Base-by-base conservation (phyloP, 2,888 invertebrate genomes). In the Eristalinus aeneus region DNA sequence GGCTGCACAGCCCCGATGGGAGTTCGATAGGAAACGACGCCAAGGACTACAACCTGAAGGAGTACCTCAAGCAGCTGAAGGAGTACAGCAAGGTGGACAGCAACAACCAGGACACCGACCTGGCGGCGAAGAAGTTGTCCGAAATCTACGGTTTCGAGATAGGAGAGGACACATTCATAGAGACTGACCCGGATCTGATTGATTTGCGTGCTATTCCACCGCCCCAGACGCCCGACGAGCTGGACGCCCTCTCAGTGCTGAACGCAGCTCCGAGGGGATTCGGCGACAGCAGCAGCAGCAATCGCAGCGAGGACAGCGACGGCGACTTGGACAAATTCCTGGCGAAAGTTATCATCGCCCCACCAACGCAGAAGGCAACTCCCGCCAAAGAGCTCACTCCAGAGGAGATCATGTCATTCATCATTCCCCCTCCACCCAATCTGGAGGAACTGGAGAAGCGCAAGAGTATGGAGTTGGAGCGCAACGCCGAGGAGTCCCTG, bases 191-290 rank as follows among this genome's bases (percentile, higher is more conserved):
- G 56, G 97, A 98, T 94, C 95, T 98, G 90, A 97, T 97, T 92
- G 98, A 97, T 93, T 94, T 97, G 92, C 97, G 97, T 73, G 94
- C 97, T 90, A 95, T 97, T 91, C 97, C 97, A 85, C 97, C 97
- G 23, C 97, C 97, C 0, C 95, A 96, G 90, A 97, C 97, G 22
- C 97, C 97, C 1, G 96, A 97, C 90, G 96, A 96, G 92, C 92
- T 96, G 91, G 96, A 96, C 91, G 94, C 95, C 87, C 93, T 96
- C 89, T 94, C 95, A 88, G 94, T 96, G 88, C 93, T 96, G 88
- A 96, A 95, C 89, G 93, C 95, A 74, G 96, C 96, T 31, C 97
- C 97, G 10, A 94, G 95, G 11, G 96, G 96, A 1, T 97, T 97
- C 89, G 96, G 96, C 20, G 96, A 97, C 90, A 94, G 94, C 36